Evolutionary conservation across 2,113 vertebrate genomes (phyloP).

Genomic region (Peromyscus leucopus): DNA sequence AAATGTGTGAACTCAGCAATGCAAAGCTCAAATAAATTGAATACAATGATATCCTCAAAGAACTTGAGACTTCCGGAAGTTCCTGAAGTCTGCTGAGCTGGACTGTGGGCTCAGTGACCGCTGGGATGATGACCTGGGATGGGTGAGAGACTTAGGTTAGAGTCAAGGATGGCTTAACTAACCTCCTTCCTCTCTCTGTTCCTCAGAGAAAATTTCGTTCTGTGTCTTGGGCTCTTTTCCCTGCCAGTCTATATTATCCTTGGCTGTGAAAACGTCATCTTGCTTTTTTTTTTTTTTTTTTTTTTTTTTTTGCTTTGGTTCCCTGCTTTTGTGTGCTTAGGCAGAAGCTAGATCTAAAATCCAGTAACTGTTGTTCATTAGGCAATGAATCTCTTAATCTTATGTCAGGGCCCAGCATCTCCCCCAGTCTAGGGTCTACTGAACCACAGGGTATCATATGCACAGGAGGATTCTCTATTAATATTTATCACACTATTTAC

Average conservation of each 20-base stretch:
- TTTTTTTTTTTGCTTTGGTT: neutral
- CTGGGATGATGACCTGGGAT: fast-evolving
- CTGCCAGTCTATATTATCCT: slow-evolving; percentile 47
- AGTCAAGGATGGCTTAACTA: neutral
- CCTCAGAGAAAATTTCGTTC: slow-evolving; percentile 59
- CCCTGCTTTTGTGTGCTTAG: slow-evolving; percentile 16
- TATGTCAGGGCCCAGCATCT: neutral
- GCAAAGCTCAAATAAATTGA: neutral
- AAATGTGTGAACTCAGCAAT: neutral
- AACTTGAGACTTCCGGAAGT: neutral
- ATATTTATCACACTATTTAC: slow-evolving; percentile 58
- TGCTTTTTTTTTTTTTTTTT: slow-evolving; percentile 53
- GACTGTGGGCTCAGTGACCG: neutral
- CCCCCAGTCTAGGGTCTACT: neutral
- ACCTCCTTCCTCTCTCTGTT: neutral
- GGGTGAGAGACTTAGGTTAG: fast-evolving
- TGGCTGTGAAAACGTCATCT: neutral
- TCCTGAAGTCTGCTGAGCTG: neutral
- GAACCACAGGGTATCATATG: neutral
- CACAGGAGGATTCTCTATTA: neutral
- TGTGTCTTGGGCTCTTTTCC: slow-evolving; percentile 22
- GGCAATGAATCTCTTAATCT: slow-evolving; percentile 36
- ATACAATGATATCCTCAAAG: neutral
- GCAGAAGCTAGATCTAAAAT: slow-evolving; percentile 19
- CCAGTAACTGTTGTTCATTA: slow-evolving; percentile 19